These are phyloP conservation scores for Actenoides hombroni DNA, from an alignment of 2,113 vertebrate genomes.

Conservation along the genomic window DNA sequence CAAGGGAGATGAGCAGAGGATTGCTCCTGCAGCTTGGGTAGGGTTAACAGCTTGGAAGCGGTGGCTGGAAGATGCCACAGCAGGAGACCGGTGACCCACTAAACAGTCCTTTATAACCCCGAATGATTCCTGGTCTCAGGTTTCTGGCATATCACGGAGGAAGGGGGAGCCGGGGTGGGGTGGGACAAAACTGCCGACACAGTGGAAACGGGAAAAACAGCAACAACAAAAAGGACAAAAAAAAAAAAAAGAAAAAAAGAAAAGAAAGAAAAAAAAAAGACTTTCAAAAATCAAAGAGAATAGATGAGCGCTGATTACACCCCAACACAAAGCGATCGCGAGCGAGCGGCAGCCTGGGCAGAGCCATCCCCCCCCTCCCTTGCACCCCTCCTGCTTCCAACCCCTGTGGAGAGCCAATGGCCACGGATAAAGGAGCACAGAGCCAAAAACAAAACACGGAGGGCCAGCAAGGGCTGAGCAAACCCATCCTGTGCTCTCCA, in stretches of 20 bases:
- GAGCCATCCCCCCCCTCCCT: background rate
- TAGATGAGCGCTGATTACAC: constrained; percentile 26
- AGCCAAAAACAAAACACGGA: rapidly evolving
- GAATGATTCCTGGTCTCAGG: background rate
- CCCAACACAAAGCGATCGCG: background rate
- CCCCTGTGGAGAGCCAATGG: background rate
- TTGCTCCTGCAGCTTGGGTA: background rate
- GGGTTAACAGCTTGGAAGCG: background rate
- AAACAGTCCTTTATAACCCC: background rate
- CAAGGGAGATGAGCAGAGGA: rapidly evolving
- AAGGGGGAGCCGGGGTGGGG: rapidly evolving
- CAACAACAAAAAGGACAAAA: background rate
- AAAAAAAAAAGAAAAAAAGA: no score
- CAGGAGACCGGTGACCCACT: background rate
- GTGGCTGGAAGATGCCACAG: background rate
- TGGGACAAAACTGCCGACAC: background rate
- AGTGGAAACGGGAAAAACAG: constrained; percentile 29
- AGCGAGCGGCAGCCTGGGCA: background rate
- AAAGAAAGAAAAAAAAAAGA: no score
- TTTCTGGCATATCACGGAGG: background rate
- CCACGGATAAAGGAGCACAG: background rate
- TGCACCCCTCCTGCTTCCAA: background rate
- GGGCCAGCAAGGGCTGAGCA: background rate
- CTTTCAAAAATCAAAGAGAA: constrained; percentile 48
- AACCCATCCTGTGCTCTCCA: background rate